Evolutionary conservation across 2,888 invertebrate genomes (phyloP).

Genomic region (Scaptomyza flava): DNA sequence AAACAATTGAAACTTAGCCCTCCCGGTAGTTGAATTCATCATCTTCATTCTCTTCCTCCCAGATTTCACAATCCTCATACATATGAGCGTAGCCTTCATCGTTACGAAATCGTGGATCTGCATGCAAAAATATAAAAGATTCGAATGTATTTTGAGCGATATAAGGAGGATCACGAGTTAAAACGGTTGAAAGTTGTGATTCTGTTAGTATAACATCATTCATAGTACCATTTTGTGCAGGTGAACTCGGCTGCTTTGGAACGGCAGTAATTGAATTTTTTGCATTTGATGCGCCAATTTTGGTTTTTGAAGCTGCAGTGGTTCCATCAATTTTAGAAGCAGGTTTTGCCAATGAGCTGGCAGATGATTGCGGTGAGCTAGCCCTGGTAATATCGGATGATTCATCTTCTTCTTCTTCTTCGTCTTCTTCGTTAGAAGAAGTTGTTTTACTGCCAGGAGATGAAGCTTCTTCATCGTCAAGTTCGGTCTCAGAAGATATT

Average conservation of each 20-base stretch:
- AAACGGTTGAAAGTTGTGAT: background rate
- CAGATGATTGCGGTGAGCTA: background rate
- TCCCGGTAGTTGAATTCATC: background rate
- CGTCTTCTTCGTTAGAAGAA: background rate
- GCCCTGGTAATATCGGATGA: no score
- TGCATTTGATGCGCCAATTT: background rate
- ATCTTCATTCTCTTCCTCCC: background rate
- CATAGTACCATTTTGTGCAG: background rate
- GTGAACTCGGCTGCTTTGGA: background rate
- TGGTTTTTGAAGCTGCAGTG: background rate
- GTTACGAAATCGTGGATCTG: background rate
- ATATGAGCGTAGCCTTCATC: background rate
- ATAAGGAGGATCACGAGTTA: background rate
- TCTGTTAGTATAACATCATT: background rate
- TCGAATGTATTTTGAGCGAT: background rate
- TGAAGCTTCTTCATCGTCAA: background rate
- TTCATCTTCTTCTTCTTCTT: no score
- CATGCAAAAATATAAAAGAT: background rate
- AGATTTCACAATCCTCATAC: background rate
- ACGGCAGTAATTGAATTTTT: no score
- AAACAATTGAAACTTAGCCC: background rate
- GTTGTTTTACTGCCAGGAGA: background rate
- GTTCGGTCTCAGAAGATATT: background rate
- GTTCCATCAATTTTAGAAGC: background rate
- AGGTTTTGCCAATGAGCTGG: background rate